Conservation (phyloP, 1,140 invertebrate genomes). For the Ditylenchus dipsaci region DNA sequence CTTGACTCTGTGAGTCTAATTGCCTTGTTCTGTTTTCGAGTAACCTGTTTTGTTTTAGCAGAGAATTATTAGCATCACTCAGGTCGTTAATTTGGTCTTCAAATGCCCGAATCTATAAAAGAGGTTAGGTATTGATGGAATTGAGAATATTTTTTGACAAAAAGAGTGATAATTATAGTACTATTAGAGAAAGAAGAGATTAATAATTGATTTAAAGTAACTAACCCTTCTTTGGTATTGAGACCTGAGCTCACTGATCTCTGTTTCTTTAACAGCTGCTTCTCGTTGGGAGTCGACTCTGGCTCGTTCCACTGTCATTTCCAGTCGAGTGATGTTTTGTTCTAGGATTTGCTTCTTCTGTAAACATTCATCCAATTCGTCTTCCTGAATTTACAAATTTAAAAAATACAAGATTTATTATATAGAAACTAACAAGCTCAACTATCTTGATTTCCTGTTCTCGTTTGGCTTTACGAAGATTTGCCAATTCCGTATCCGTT, state of each 20-base stretch:
- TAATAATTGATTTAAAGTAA: neutral
- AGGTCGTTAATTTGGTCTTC: conserved; percentile 20
- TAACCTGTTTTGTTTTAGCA: conserved; percentile 24
- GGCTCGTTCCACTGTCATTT: conserved; percentile 14
- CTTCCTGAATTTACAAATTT: conserved; percentile 9
- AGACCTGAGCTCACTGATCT: conserved; percentile 16
- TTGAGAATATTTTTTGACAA: neutral
- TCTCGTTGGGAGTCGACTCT: conserved; percentile 17
- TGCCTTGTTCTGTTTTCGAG: conserved; percentile 17
- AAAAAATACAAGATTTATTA: neutral
- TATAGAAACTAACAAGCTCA: conserved; percentile 3
- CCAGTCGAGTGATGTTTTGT: conserved; percentile 22
- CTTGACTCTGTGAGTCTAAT: conserved; percentile 17
- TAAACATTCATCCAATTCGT: conserved; percentile 19
- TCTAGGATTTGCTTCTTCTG: conserved; percentile 9
- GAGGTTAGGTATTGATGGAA: neutral
- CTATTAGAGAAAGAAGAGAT: neutral
- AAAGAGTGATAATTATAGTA: neutral
- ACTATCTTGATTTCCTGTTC: conserved; percentile 16
- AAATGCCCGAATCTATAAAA: conserved; percentile 4
- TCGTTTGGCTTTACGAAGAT: conserved; percentile 12
- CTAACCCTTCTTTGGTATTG: conserved; percentile 15
- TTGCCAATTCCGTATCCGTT: neutral
- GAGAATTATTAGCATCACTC: conserved; percentile 15
- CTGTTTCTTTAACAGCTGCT: conserved; percentile 13